A percentile compares a stretch with the other conserved stretches of the same genome.
Evolutionary conservation across 2,888 invertebrate species (phyloP).

Genomic region (Nasonovia ribisnigri): DNA sequence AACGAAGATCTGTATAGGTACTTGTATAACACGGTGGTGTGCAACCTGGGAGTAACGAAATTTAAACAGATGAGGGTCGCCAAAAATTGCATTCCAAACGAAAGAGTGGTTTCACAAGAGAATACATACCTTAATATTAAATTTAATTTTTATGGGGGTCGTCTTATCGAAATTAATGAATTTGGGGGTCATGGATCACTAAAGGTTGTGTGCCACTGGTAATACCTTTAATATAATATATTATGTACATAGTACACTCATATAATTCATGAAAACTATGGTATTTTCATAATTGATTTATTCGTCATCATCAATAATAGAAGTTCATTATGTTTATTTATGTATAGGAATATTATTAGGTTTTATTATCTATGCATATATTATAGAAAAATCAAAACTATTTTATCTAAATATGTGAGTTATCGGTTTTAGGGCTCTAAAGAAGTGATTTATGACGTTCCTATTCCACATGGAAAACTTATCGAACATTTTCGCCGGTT

Average conservation of each 20-base stretch:
- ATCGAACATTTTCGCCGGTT: slow-evolving; percentile 57
- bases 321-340: neutral
- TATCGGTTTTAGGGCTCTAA: slow-evolving; percentile 16
- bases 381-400: neutral
- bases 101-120: neutral
- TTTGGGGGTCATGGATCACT: neutral
- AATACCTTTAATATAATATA: neutral
- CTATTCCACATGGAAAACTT: slow-evolving; percentile 60
- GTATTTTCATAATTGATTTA: neutral
- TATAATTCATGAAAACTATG: neutral
- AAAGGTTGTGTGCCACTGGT: neutral
- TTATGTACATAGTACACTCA: too few species aligned
- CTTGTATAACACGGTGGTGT: neutral
- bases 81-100: neutral
- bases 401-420: neutral
- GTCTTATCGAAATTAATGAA: neutral
- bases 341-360: neutral
- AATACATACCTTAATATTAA: neutral
- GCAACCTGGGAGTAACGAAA: neutral
- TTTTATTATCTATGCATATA: neutral
- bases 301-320: neutral
- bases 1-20: neutral
- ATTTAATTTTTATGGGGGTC: neutral
- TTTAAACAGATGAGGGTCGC: neutral
- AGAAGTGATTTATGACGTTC: slow-evolving; percentile 55